These are phyloP conservation scores for Sphenopsis melanotis DNA, from an alignment of 2,797 vertebrate genomes.

Conservation along the genomic window DNA sequence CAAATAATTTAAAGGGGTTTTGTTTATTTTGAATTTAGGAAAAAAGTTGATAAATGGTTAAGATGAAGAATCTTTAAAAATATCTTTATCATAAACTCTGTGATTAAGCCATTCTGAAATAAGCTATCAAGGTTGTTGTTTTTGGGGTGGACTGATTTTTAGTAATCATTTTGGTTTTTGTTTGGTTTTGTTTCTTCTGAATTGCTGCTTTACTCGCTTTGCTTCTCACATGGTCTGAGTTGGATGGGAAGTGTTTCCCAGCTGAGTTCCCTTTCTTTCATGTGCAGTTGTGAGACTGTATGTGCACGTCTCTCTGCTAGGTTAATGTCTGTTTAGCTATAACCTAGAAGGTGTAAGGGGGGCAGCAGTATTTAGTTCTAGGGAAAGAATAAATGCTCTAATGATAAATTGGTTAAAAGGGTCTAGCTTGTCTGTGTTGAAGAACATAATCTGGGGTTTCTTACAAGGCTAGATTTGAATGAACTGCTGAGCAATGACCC, in stretches of 20 bases:
- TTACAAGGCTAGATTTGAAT: not conserved
- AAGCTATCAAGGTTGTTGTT: not conserved
- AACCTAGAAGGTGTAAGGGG: not conserved
- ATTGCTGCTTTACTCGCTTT: conserved; percentile 29
- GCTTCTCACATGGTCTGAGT: not conserved
- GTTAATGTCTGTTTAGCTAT: not conserved
- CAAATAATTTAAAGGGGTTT: not conserved
- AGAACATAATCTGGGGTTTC: not conserved
- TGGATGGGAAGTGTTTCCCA: not conserved
- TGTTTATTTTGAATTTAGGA: not conserved
- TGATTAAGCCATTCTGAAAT: conserved; percentile 21
- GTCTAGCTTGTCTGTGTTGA: not conserved
- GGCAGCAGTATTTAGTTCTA: not conserved
- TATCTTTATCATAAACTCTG: not conserved
- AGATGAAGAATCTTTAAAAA: not conserved
- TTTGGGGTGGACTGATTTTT: not conserved
- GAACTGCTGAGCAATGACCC: not conserved
- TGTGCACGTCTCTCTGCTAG: not conserved
- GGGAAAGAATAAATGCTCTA: not conserved
- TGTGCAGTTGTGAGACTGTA: not conserved
- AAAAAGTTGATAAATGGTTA: not conserved
- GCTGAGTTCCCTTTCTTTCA: not conserved
- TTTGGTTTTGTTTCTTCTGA: not conserved
- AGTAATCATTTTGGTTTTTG: not conserved
- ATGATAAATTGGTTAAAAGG: not conserved